These are phyloP conservation scores for Sebastes variabilis DNA, from an alignment of 2,797 vertebrate genomes.

Conservation along the genomic window DNA sequence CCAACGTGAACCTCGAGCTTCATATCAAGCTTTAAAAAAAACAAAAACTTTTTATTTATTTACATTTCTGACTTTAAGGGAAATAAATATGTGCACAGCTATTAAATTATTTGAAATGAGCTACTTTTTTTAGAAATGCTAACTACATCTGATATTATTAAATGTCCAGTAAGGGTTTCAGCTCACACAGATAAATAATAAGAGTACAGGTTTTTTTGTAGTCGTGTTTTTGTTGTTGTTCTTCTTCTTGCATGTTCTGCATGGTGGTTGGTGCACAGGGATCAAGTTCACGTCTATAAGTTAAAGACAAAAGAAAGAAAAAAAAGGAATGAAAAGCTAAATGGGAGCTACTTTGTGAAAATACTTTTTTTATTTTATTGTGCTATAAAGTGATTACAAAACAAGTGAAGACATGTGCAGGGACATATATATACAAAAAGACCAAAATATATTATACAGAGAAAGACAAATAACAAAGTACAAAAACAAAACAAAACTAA, in stretches of 20 bases:
- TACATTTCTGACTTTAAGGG: neutral
- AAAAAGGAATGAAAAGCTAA: constrained; percentile 34
- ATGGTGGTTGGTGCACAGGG: neutral
- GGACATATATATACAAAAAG: too few relatives aligned
- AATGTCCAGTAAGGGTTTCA: neutral
- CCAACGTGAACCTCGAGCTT: constrained; percentile 12
- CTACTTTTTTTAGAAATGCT: too few relatives aligned
- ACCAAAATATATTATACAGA: too few relatives aligned
- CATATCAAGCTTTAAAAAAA: neutral
- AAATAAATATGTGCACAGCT: constrained; percentile 3
- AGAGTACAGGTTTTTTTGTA: neutral
- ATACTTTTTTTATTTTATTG: constrained; percentile 26
- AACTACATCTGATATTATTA: neutral
- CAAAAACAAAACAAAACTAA: too few relatives aligned
- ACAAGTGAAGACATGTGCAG: too few relatives aligned
- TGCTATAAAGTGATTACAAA: too few relatives aligned
- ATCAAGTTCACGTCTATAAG: constrained; percentile 14
- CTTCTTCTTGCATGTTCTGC: neutral
- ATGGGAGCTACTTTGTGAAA: constrained; percentile 38
- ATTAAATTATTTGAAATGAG: neutral
- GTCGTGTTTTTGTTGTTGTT: neutral
- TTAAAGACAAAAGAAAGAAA: constrained; percentile 11
- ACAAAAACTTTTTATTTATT: neutral
- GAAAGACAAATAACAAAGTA: too few relatives aligned
- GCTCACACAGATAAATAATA: neutral